phyloP scores from a whole-genome alignment of 2,888 invertebrate species.

The Aporophyla lueneburgensis region DNA sequence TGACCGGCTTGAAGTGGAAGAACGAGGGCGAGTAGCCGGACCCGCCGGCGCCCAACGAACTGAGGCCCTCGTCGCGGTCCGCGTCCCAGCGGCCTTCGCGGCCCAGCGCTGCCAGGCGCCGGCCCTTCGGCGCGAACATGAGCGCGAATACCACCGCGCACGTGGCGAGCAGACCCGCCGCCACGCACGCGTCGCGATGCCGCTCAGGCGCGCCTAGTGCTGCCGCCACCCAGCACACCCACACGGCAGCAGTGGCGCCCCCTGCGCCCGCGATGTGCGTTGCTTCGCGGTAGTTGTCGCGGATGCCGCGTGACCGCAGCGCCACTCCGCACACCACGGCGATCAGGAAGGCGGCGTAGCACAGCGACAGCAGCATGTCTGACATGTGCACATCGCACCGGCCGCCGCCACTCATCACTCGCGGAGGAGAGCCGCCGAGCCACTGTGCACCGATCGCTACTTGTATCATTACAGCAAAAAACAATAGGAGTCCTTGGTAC shows the following conservation, averaged over 20 bases:
- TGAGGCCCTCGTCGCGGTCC: slow-evolving; percentile 95
- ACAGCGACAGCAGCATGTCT: slow-evolving; percentile 94
- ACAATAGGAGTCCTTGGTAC: slow-evolving; percentile 96
- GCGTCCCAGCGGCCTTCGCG: slow-evolving; percentile 96
- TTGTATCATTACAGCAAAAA: slow-evolving; percentile 98
- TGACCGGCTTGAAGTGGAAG: slow-evolving; percentile 97
- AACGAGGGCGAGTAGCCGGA: slow-evolving; percentile 97
- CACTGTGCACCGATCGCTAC: slow-evolving; percentile 96
- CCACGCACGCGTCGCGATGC: slow-evolving; percentile 96
- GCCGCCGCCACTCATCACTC: slow-evolving; percentile 77
- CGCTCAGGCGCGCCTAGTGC: slow-evolving; percentile 95
- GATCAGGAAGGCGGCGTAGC: slow-evolving; percentile 96
- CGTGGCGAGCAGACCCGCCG: slow-evolving; percentile 96
- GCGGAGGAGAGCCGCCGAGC: slow-evolving; percentile 95
- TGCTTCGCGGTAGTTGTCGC: slow-evolving; percentile 98
- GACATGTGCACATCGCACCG: slow-evolving; percentile 93
- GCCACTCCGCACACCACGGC: slow-evolving; percentile 96
- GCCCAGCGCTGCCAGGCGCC: slow-evolving; percentile 97
- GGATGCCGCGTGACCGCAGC: slow-evolving; percentile 96
- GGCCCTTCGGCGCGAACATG: slow-evolving; percentile 98
- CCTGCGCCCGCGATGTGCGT: slow-evolving; percentile 97
- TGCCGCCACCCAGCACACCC: slow-evolving; percentile 96
- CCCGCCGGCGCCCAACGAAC: slow-evolving; percentile 94
- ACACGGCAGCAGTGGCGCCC: slow-evolving; percentile 96
- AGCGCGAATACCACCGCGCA: slow-evolving; percentile 96